These are phyloP conservation scores for Camponotus pennsylvanicus DNA, from an alignment of 1,140 invertebrate species.

Conservation along the genomic window DNA sequence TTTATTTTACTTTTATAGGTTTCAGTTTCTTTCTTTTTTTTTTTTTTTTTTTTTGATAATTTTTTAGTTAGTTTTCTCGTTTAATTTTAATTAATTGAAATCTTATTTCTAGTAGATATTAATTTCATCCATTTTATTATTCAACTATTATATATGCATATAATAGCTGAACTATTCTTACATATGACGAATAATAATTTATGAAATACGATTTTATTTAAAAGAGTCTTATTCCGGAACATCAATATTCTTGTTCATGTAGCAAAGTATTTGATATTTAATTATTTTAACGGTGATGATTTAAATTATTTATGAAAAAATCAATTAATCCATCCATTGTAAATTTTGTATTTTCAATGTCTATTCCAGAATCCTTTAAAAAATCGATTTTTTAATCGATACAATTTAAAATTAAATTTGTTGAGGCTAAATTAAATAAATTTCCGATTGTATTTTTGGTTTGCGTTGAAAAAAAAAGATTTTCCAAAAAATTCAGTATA, in stretches of 20 bases:
- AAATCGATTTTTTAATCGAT: background rate
- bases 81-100: background rate
- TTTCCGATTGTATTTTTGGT: background rate
- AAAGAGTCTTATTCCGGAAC: background rate
- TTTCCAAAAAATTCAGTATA: background rate
- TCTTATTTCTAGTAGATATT: background rate
- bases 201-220: background rate
- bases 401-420: background rate
- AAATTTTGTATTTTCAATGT: background rate
- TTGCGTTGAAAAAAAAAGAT: too few relatives aligned
- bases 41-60: background rate
- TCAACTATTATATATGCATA: background rate
- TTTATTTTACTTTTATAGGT: background rate
- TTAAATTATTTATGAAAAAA: conserved; percentile 7
- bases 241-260: background rate
- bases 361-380: background rate
- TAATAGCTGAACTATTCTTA: background rate
- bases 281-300: background rate
- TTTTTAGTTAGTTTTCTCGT: background rate
- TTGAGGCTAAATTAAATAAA: background rate
- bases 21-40: background rate
- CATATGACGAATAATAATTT: background rate
- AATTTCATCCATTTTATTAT: background rate
- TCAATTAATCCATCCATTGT: background rate
- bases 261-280: background rate